Evolutionary conservation across 2,888 invertebrate species (phyloP).

Genomic region (Ophion ventricosus): DNA sequence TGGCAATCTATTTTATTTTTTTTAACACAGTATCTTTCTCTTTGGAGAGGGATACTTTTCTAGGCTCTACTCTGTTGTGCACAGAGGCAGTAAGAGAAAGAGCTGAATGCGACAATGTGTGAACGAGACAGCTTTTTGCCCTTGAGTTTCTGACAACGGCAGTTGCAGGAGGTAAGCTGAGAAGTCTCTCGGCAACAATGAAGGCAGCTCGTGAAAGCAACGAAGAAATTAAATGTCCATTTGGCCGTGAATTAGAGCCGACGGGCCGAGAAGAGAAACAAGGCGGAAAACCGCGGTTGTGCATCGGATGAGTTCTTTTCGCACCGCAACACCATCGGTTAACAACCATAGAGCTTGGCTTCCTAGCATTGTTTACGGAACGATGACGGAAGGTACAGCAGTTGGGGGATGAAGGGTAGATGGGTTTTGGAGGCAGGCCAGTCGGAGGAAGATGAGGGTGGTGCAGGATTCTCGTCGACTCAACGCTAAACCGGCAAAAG

Average conservation of each 20-base stretch:
- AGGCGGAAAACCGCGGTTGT: background rate
- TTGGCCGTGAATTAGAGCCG: constrained; percentile 40
- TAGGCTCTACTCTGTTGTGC: background rate
- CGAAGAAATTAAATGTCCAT: constrained; percentile 55
- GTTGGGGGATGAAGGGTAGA: background rate
- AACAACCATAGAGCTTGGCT: constrained; percentile 30
- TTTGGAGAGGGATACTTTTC: background rate
- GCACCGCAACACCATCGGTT: constrained; percentile 33
- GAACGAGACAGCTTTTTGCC: constrained; percentile 2
- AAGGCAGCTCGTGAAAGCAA: constrained; percentile 31
- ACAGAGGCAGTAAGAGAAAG: background rate
- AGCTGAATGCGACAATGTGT: background rate
- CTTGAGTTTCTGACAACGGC: constrained; percentile 1
- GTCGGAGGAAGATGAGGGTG: background rate
- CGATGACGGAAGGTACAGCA: background rate
- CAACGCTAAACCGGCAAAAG: constrained; percentile 11
- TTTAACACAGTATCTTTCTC: constrained; percentile 24
- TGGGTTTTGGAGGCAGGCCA: background rate
- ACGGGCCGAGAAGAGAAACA: background rate
- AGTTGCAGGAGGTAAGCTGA: background rate
- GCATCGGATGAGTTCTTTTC: constrained; percentile 25
- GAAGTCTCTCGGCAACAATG: background rate
- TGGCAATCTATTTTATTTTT: background rate
- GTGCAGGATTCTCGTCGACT: constrained; percentile 21
- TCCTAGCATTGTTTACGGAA: constrained; percentile 15